Evolutionary conservation across 1,140 invertebrate genomes (phyloP).

Genomic region (Sarcophaga peregrina): DNA sequence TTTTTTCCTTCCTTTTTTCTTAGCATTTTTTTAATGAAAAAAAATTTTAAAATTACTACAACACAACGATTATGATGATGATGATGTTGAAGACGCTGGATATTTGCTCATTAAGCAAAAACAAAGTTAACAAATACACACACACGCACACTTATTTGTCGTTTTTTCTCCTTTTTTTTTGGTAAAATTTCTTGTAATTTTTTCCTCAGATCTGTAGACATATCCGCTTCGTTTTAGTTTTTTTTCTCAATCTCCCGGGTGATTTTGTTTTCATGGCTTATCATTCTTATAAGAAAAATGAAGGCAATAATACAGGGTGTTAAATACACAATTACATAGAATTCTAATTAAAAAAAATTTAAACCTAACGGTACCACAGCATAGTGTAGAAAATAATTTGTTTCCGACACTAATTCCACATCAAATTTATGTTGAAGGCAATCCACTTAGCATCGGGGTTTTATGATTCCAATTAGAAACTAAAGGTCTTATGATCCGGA

Average conservation of each 20-base stretch:
- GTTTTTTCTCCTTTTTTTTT: background rate
- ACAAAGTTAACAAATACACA: constrained; percentile 58
- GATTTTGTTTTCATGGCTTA: background rate
- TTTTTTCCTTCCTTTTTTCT: background rate
- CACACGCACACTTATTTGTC: constrained; percentile 32
- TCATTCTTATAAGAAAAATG: background rate
- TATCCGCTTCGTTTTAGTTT: background rate
- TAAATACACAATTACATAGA: background rate
- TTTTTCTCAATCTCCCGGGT: background rate
- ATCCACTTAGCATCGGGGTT: too few species aligned
- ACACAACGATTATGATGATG: too few species aligned
- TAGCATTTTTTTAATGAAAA: background rate
- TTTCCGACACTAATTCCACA: too few species aligned
- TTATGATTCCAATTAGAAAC: too few species aligned
- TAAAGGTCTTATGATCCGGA: too few species aligned
- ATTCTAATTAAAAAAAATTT: too few species aligned
- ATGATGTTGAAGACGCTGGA: constrained; percentile 43
- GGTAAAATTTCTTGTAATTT: too few species aligned
- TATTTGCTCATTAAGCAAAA: constrained; percentile 65
- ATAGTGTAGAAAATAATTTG: too few species aligned
- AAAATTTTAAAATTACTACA: too few species aligned
- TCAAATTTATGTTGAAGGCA: too few species aligned
- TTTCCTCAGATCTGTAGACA: constrained; percentile 3
- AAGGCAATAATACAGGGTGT: background rate
- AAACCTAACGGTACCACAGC: too few species aligned